Base-by-base conservation (phyloP, 2,113 vertebrate genomes). In the Semnornis frantzii region DNA sequence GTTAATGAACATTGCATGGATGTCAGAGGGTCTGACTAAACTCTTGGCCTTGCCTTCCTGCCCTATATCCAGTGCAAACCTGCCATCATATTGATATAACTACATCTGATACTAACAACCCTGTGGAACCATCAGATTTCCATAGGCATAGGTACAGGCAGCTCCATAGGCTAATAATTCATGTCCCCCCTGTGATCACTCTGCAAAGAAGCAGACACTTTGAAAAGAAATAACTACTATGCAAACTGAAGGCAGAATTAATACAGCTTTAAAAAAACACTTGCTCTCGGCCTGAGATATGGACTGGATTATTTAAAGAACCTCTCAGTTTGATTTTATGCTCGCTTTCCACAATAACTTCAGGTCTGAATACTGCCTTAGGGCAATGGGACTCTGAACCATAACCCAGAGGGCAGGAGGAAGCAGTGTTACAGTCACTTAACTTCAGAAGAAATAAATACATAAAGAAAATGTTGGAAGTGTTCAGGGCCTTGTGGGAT, bases 191-290 rank as follows among this genome's bases (percentile, higher is more conserved):
- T 52, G 11, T 33, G 57, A 85, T 34, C 31, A 83, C 24, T 13
- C 30, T 31, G 31, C 24, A 83, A 46, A 12, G 21, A 80, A 85
- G 62, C 3, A 68, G 42, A 58, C 66, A 28, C 21, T 80, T 91
- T 52, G 28, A 88, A 50, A 96, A 82, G 70, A 93, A 91, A 18
- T 13, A 92, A 34, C 39, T 81, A 68, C 48, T 30, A 87, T 39
- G 63, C 15, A 73, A 63, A 79, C 85, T 90, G 37, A 63, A 83
- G 28, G 12, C 52, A 70, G 70, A 82, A 85, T 74, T 28, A 74
- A 52, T 62, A 64, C 3, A 9, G 69, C 39, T 69, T 68, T 85
- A 69, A 31, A 74, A 95, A 72, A 95, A 92, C 44, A 3, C 66
- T 48, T 34, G 44, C 57, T 79, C 60, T 82, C 7, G 5, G 50